Base-by-base conservation (phyloP, 2,888 invertebrate species). In the Drosophila paranaensis region DNA sequence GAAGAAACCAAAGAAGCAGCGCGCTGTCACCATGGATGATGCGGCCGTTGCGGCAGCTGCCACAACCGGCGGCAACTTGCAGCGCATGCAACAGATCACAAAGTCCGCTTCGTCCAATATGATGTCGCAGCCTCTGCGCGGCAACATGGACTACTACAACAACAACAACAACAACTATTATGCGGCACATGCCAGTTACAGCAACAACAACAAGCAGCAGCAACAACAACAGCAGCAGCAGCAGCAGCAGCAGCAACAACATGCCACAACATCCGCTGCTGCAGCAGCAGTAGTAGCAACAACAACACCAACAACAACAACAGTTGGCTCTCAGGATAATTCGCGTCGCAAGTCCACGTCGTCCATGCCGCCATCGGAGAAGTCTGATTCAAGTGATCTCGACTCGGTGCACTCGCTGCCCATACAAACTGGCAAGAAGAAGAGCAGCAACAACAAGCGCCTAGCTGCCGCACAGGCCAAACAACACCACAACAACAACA, bases 361-460 rank as follows among this genome's bases (percentile, higher is more conserved):
- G 72, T 96, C 96, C 58, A 95, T 95, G 93, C 97, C 97, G 61
- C 96, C 96, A 72, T 96, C 96, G 86, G 97, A 97, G 90, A 96
- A 97, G 93, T 96, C 96, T 91, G 97, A 96, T 92, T 97, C 97
- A 82, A 96, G 96, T 90, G 95, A 95, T 93, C 94, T 96, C 89
- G 97, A 97, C 91, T 97, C 97, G 16, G 96, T 97, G 79, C 97
- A 97, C 93, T 97, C 97, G 80, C 94, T 97, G 89, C 97, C 97
- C 33, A 95, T 96, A 53, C 94, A 94, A 74, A 92, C 92, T 37
- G 91, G 90, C 53, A 90, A 88, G 46, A 87, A 86, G 76, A 88
- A 88, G 74, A 86, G 70, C 60, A 82, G 70, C 60, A 82, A 69
- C 68, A 83, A 70, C 42, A 86, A 85, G 56, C 89, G 65, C 53